phyloP scores from a whole-genome alignment of 2,113 vertebrate genomes.

The Nansenia antarctica region DNA sequence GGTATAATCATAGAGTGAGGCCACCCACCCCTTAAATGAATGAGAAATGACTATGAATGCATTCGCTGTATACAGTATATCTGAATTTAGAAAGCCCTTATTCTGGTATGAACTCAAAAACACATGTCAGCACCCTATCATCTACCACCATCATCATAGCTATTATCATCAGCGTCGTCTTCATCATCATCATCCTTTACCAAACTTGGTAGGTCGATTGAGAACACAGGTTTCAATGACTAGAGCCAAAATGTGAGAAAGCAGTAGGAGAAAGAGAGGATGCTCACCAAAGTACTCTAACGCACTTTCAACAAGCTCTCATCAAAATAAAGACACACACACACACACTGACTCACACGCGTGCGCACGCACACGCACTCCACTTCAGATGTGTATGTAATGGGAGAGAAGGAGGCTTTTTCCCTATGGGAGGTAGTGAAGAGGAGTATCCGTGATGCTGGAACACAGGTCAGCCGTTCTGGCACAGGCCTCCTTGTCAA shows the following conservation, averaged over 20 bases:
- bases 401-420: not conserved
- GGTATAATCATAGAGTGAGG: constrained; percentile 61
- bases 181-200: constrained; percentile 45
- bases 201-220: constrained; percentile 30
- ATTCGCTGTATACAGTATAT: too few species aligned
- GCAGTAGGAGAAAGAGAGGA: not conserved
- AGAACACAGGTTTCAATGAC: constrained; percentile 43
- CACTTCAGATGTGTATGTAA: not conserved
- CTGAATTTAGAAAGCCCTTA: constrained; percentile 61
- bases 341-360: not conserved
- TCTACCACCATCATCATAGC: too few species aligned
- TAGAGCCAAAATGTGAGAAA: not conserved
- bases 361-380: not conserved
- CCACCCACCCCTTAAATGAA: constrained; percentile 62
- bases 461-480: constrained; percentile 61
- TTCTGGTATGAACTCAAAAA: constrained; percentile 43
- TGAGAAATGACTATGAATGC: constrained; percentile 64
- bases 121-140: constrained; percentile 59
- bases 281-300: not conserved
- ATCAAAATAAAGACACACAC: not conserved
- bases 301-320: constrained; percentile 31
- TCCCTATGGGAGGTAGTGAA: constrained; percentile 43
- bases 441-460: constrained; percentile 23
- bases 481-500: constrained; percentile 64
- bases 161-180: constrained; percentile 17